These are phyloP conservation scores for Drosophila funebris DNA, from an alignment of 1,140 invertebrate species.

Conservation along the genomic window DNA sequence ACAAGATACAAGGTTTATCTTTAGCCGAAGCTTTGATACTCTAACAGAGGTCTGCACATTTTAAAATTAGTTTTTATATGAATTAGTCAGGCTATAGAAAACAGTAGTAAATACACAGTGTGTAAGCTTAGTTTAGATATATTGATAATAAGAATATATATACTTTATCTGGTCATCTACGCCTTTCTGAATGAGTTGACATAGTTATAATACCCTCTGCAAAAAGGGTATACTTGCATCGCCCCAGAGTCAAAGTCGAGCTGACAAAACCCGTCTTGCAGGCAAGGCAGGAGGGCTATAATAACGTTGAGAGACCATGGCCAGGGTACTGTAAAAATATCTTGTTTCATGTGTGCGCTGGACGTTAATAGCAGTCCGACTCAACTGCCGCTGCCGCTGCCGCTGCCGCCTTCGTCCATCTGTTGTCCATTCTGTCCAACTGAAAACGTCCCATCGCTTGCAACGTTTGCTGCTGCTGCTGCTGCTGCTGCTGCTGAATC, in stretches of 20 bases:
- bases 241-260: constrained; percentile 36
- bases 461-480: constrained; percentile 6
- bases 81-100: too few species aligned
- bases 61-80: too few species aligned
- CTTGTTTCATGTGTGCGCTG: constrained; percentile 83
- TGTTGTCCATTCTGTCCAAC: constrained; percentile 17
- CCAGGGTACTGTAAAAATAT: constrained; percentile 77
- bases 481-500: background rate
- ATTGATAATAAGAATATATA: too few species aligned
- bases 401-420: background rate
- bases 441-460: constrained; percentile 6
- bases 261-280: constrained; percentile 45
- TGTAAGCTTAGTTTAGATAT: too few species aligned
- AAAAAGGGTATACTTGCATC: constrained; percentile 41
- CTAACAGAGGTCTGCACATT: too few species aligned
- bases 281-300: constrained; percentile 43
- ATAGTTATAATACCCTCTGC: too few species aligned
- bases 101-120: too few species aligned
- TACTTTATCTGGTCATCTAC: too few species aligned
- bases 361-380: constrained; percentile 74
- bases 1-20: too few species aligned
- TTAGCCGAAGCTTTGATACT: too few species aligned
- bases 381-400: constrained; percentile 24
- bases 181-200: too few species aligned
- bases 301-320: constrained; percentile 52